phyloP scores from a whole-genome alignment of 2,888 invertebrate species.

The Tenthredo amoena region DNA sequence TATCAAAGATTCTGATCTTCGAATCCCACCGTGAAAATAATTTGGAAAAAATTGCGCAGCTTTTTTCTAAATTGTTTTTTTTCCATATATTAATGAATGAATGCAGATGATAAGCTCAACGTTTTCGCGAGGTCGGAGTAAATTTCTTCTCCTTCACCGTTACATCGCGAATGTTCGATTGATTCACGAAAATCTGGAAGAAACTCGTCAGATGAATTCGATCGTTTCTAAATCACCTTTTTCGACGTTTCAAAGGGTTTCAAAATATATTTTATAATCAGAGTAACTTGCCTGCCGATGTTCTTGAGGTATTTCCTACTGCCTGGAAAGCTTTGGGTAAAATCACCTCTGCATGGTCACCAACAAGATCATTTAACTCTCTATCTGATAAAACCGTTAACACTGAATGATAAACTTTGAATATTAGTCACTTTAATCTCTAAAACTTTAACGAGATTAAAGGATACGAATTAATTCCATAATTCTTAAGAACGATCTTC shows the following conservation, averaged over 20 bases:
- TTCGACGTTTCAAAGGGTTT: not conserved
- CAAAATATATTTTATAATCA: not conserved
- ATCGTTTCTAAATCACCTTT: not conserved
- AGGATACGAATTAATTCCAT: not conserved
- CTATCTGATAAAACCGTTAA: not conserved
- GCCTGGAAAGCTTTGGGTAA: not conserved
- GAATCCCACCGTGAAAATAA: not conserved
- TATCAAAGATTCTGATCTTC: not conserved
- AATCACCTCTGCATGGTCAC: conserved; percentile 22
- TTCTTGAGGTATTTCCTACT: conserved; percentile 29
- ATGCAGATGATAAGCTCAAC: not conserved
- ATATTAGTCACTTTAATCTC: not conserved
- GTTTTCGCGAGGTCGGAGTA: not conserved
- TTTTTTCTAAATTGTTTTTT: not conserved
- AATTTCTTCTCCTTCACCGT: not conserved
- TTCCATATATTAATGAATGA: too few relatives aligned
- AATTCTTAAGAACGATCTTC: not conserved
- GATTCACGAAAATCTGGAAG: not conserved
- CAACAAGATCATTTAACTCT: conserved; percentile 3
- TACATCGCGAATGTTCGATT: not conserved
- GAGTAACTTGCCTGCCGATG: conserved; percentile 27
- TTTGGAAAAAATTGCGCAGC: not conserved
- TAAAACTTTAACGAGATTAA: not conserved
- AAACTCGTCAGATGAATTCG: not conserved
- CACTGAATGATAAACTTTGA: not conserved